Conservation (phyloP, 2,888 invertebrate genomes). For the Lysandra bellargus region DNA sequence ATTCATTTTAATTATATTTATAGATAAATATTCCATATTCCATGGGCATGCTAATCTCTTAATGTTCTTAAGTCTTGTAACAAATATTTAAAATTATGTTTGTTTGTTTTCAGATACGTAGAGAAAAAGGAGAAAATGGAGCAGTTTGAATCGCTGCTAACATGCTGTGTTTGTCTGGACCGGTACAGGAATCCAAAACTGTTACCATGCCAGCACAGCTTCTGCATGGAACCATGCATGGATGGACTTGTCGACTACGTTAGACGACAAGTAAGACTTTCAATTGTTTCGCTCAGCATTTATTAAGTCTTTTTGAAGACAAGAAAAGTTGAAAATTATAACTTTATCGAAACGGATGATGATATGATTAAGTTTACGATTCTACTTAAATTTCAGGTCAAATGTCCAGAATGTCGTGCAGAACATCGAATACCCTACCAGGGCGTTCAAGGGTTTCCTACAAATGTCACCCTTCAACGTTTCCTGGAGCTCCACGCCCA, state of each 20-base stretch:
- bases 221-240: conserved; percentile 99
- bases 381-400: conserved; percentile 82
- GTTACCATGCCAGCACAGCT: conserved; percentile 99
- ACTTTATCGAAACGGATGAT: neutral
- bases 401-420: conserved; percentile 98
- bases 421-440: conserved; percentile 98
- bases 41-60: no score
- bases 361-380: neutral
- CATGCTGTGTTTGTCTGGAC: conserved; percentile 99
- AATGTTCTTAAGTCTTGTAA: neutral
- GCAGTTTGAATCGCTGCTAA: conserved; percentile 98
- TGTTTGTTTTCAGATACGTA: conserved; percentile 62
- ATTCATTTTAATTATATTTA: no score
- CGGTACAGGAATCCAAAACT: conserved; percentile 98
- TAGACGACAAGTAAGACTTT: conserved; percentile 86
- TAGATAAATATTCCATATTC: no score
- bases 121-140: conserved; percentile 83
- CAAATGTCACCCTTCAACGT: conserved; percentile 96
- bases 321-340: neutral
- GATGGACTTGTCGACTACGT: conserved; percentile 98
- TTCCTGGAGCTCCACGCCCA: conserved; percentile 97
- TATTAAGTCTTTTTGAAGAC: neutral
- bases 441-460: conserved; percentile 96
- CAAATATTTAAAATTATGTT: neutral
- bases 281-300: neutral